Conservation (phyloP, 1,140 invertebrate species). For the Druon quercuslanigerum region DNA sequence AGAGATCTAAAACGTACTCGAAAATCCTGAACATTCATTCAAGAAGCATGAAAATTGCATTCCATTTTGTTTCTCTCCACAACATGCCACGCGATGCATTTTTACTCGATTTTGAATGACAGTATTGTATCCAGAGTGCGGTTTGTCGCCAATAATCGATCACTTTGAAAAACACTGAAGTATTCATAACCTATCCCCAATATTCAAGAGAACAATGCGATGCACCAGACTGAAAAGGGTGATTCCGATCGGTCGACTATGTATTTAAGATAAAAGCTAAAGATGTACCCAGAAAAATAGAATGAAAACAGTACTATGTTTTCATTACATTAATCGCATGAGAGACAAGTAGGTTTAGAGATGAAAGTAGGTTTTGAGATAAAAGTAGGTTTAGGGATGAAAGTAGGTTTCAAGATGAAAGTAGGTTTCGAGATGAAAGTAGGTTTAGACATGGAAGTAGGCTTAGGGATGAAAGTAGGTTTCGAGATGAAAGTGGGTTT, state of each 20-base stretch:
- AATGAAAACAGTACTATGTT: not conserved
- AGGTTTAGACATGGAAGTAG: slow-evolving; percentile 4
- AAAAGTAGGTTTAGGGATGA: not conserved
- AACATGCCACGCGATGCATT: slow-evolving; percentile 20
- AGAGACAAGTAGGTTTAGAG: slow-evolving; percentile 8
- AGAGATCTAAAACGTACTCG: not conserved
- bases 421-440: too few relatives aligned
- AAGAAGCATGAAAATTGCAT: not conserved
- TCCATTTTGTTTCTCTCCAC: not conserved
- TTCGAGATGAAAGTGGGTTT: not conserved
- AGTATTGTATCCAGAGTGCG: slow-evolving; percentile 16
- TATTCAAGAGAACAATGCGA: slow-evolving; percentile 23
- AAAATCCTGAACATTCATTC: not conserved
- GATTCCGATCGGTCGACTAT: slow-evolving; percentile 17
- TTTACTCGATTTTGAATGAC: slow-evolving; percentile 14
- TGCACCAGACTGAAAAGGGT: slow-evolving; percentile 28
- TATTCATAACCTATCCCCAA: slow-evolving; percentile 29
- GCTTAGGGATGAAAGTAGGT: not conserved
- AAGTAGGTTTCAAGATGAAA: not conserved
- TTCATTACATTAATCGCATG: slow-evolving; percentile 13
- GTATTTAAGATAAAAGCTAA: slow-evolving; percentile 9
- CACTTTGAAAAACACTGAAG: slow-evolving; percentile 29
- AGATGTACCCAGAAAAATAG: slow-evolving; percentile 7
- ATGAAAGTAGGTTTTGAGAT: not conserved
- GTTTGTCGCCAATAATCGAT: slow-evolving; percentile 30